Base-by-base conservation (phyloP, 2,797 vertebrate species). In the Sebastes variabilis region DNA sequence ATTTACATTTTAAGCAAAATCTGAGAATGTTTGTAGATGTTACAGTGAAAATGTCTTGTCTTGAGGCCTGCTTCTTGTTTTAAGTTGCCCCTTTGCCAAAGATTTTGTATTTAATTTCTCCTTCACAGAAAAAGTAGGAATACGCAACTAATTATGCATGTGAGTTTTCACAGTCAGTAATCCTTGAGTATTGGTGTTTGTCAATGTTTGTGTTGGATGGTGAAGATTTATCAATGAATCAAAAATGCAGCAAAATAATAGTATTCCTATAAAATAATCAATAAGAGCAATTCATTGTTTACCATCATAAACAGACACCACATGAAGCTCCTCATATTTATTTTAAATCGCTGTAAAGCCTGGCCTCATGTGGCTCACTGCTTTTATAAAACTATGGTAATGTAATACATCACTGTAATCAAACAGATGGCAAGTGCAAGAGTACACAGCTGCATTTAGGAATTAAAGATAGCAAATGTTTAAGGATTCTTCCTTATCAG, bases 271-370 rank as follows among this genome's bases (percentile, higher is more conserved):
- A 6, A 34, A 64, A 2, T 65, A 22, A 70, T 68, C 22, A 22
- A 32, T 27, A 29, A 22, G 14, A 46, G 6, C 20, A 18, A 34
- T 58, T 49, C 1, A 46, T 4, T 36, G 1, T 64, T 49, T 56
- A 12, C 22, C 3, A 22, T 84, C 59, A 73, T 70, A 72, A 68
- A 65, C 20, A 66, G 46, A 66, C 52, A 59, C 54, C 10, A 49
- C 56, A 30, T 20, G 34, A 27, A 66, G 64, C 72, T 67, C 25
- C 34, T 65, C 32, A 4, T 79, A 82, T 87, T 84, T 83, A 87
- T 84, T 84, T 81, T 72, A 66, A 72, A 85, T 77, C 79, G 61
- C 66, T 34, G 42, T 73, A 70, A 84, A 78, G 46, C 73, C 13
- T 34, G 72, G 66, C 52, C 77, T 78, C 78, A 22, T 59, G 79